These are phyloP conservation scores for Climacteris rufus DNA, from an alignment of 2,113 vertebrate genomes.

Conservation along the genomic window DNA sequence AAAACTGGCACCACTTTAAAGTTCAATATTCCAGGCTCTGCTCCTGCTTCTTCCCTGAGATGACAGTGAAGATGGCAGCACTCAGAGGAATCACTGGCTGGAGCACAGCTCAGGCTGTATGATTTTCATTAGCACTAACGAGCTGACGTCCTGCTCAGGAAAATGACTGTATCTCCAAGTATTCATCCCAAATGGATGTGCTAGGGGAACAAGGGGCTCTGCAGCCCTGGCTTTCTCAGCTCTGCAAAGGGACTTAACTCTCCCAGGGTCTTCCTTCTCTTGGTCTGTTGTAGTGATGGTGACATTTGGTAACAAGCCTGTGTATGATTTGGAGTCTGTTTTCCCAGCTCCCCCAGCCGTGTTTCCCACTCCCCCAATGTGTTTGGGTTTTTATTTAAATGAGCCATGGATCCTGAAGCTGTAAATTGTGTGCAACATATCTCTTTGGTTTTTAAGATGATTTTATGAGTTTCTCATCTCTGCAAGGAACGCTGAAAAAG, in stretches of 20 bases:
- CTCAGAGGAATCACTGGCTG: neutral
- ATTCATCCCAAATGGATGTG: neutral
- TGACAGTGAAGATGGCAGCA: neutral
- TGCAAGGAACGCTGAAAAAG: neutral
- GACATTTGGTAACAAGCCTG: neutral
- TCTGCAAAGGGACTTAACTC: neutral
- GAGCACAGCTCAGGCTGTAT: neutral
- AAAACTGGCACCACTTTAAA: neutral
- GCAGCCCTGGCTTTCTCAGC: neutral
- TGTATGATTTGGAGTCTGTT: neutral
- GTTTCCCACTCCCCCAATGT: neutral
- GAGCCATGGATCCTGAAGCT: neutral
- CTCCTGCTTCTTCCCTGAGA: neutral
- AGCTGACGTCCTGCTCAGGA: constrained; percentile 4
- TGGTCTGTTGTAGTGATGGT: neutral
- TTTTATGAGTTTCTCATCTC: neutral
- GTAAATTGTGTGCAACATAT: neutral
- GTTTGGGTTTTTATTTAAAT: neutral
- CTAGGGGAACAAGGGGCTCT: neutral
- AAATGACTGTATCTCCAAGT: neutral
- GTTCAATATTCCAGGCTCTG: neutral
- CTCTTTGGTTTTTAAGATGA: neutral
- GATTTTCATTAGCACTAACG: constrained; percentile 42
- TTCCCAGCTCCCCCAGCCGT: neutral
- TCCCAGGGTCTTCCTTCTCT: neutral